phyloP scores from a whole-genome alignment of 2,797 vertebrate genomes.

The Enteromius trimaculatus region DNA sequence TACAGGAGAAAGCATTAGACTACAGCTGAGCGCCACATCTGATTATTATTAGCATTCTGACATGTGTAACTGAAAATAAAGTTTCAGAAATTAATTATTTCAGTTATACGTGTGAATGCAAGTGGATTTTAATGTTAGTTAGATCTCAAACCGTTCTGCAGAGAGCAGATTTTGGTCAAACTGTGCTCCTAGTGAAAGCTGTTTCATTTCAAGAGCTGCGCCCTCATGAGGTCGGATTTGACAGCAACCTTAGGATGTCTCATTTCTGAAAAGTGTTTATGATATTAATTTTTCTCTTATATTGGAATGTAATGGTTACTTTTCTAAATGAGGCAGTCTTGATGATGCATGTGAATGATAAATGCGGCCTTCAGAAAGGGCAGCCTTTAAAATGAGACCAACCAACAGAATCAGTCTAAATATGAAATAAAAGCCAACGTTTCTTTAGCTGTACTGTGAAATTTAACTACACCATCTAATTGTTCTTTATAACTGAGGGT shows the following conservation, averaged over 20 bases:
- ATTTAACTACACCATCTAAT: background rate
- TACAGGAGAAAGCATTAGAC: constrained; percentile 20
- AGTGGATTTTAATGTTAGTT: background rate
- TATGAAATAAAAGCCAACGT: background rate
- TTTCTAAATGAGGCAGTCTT: background rate
- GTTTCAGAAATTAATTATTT: background rate
- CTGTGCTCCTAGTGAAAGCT: background rate
- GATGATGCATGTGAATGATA: background rate
- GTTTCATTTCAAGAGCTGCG: background rate
- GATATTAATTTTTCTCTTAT: background rate
- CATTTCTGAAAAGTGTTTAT: background rate
- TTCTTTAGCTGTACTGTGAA: background rate
- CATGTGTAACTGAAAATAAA: background rate
- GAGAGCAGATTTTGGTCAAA: background rate
- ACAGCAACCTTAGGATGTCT: background rate
- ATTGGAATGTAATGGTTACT: background rate
- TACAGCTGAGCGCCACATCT: background rate
- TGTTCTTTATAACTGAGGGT: background rate
- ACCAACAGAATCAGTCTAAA: background rate
- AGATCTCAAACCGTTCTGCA: background rate
- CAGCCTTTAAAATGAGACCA: background rate
- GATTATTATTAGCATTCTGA: background rate
- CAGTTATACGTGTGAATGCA: background rate
- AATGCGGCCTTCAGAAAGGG: too few species aligned
- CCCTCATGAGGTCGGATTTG: background rate